Base-by-base conservation (phyloP, 2,888 invertebrate genomes). In the Heteromurus nitidus region DNA sequence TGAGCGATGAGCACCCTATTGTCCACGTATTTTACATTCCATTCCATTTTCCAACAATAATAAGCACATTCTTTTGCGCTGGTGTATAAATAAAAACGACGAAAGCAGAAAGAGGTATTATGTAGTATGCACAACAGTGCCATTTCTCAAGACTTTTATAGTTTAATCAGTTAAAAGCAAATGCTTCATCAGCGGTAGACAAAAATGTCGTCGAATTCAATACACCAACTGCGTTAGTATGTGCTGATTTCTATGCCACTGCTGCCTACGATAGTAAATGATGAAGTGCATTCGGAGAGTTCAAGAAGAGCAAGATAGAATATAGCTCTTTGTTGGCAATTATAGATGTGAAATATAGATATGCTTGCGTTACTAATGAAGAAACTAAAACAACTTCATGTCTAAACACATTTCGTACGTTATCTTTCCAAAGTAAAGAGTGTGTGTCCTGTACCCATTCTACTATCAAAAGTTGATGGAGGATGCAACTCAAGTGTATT, bases 11-110 rank as follows among this genome's bases (percentile, higher is more conserved):
- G 47, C 24, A 67, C 47, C n/a, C 67, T 47, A 5, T 7, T 16
- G n/a, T 16, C 16, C 26, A 36, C 36, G 22, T 44, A 64, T 65
- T n/a, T n/a, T n/a, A n/a, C n/a, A n/a, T 50, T 55, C 24, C 67
- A 67, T 67, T 47, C 47, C 67, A 47, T 47, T 65, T 65, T 65
- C 1, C 3, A 20, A 67, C 26, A 22, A 67, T 47, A 47, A 47
- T 47, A 67, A 67, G 13, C 47, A 67, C 36, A 67, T 47, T 55
- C 55, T 26, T 24, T 2, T 55, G 55, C 13, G 26, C 55, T 24
- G 55, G n/a, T n/a, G 26, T 24, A 55, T 55, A 55, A 55, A 55
- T 55, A 55, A 55, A 26, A 55, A 55, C 20, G 55, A 55, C 26
- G 24, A 55, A 26, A 55, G 55, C 55, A 20, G 16, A 47, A 13